phyloP scores from a whole-genome alignment of 2,888 invertebrate species.

The Creontiades dilutus region DNA sequence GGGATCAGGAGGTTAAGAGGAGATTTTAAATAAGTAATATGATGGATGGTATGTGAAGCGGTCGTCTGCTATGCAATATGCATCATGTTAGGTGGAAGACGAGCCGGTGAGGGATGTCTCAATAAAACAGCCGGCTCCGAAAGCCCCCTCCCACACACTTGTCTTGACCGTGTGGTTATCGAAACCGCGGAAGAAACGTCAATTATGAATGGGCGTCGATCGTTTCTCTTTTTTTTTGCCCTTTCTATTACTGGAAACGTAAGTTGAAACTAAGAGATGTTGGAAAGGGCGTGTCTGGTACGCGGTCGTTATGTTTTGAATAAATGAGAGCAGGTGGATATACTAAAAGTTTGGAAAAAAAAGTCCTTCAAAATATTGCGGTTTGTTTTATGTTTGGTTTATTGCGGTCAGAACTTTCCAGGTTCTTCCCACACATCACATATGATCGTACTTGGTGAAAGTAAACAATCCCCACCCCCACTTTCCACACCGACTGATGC shows the following conservation, averaged over 20 bases:
- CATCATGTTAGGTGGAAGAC: conserved; percentile 21
- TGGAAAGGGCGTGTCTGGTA: not conserved
- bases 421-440: not conserved
- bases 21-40: not conserved
- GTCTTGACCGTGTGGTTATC: conserved; percentile 8
- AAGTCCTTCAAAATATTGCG: conserved; percentile 17
- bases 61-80: not conserved
- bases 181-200: conserved; percentile 19
- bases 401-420: conserved; percentile 11
- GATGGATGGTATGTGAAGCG: not conserved
- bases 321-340: not conserved
- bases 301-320: not conserved
- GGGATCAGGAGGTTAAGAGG: conserved; percentile 15
- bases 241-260: not conserved
- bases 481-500: not conserved
- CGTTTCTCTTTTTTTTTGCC: not conserved
- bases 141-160: not conserved
- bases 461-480: not conserved
- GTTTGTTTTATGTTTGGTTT: not conserved
- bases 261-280: not conserved
- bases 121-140: not conserved
- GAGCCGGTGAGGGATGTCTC: not conserved
- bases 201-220: not conserved
- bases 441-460: not conserved
- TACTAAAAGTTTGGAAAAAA: not conserved